These are phyloP conservation scores for Apis laboriosa DNA, from an alignment of 1,140 invertebrate species.

Conservation along the genomic window DNA sequence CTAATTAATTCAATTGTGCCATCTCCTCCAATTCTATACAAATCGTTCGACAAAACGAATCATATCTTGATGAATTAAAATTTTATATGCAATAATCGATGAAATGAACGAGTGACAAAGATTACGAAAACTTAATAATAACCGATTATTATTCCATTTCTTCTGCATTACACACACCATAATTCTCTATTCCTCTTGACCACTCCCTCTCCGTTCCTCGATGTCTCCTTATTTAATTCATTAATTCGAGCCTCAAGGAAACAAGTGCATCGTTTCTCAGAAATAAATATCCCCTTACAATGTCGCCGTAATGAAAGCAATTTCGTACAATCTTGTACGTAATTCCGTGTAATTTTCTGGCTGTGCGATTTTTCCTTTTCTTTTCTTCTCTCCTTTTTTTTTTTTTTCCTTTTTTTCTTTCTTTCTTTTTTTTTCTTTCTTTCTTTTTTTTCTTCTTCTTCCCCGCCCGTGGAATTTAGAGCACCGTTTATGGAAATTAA, in stretches of 20 bases:
- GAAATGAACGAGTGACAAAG: no score
- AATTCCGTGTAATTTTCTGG: constrained; percentile 23
- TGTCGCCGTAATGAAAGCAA: constrained; percentile 24
- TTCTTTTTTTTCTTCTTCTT: not conserved
- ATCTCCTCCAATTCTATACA: no score
- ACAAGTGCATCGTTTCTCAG: not conserved
- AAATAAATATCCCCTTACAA: constrained; percentile 18
- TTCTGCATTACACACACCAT: not conserved
- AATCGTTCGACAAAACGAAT: no score
- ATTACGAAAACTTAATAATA: not conserved
- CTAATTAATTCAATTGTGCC: no score
- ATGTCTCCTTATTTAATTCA: not conserved
- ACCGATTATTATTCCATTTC: not conserved
- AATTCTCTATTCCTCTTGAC: not conserved
- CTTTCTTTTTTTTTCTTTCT: not conserved
- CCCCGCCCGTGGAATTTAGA: not conserved
- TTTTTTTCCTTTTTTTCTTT: not conserved
- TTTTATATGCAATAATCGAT: no score
- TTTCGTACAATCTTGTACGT: constrained; percentile 1
- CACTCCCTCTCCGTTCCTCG: no score
- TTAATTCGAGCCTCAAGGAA: not conserved
- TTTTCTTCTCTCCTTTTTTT: not conserved
- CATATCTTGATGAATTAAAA: no score
- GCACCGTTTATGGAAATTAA: constrained; percentile 19
- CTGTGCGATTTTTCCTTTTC: not conserved